Conservation (phyloP, 2,113 vertebrate species). For the Marcusenius ussheri region DNA sequence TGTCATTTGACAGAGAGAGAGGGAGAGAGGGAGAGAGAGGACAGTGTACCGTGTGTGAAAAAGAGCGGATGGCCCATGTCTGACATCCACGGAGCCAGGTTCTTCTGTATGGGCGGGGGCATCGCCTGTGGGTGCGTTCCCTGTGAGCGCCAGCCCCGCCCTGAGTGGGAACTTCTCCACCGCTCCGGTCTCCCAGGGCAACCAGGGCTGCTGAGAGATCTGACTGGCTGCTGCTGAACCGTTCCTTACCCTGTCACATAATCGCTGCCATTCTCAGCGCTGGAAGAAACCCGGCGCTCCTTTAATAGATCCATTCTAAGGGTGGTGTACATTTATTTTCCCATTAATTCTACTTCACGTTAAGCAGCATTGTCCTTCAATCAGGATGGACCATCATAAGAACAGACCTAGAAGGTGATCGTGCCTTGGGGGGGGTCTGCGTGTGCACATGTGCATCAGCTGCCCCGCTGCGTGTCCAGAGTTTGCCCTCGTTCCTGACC, state of each 20-base stretch:
- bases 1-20: neutral
- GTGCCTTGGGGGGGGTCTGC: too few relatives aligned
- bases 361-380: neutral
- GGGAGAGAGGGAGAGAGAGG: neutral
- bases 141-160: neutral
- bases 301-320: neutral
- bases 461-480: neutral
- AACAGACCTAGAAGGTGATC: neutral
- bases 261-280: neutral
- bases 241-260: conserved; percentile 7
- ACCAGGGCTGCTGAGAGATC: conserved; percentile 16
- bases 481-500: neutral
- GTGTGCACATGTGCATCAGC: conserved; percentile 1
- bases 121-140: neutral
- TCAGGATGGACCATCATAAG: neutral
- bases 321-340: neutral
- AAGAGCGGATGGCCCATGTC: neutral
- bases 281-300: neutral
- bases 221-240: conserved; percentile 9
- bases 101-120: neutral
- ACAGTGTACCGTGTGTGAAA: neutral
- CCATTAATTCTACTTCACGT: neutral
- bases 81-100: conserved; percentile 1
- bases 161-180: conserved; percentile 17
- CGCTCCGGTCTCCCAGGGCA: conserved; percentile 21